Base-by-base conservation (phyloP, 2,797 vertebrate species). In the Hipposideros larvatus region DNA sequence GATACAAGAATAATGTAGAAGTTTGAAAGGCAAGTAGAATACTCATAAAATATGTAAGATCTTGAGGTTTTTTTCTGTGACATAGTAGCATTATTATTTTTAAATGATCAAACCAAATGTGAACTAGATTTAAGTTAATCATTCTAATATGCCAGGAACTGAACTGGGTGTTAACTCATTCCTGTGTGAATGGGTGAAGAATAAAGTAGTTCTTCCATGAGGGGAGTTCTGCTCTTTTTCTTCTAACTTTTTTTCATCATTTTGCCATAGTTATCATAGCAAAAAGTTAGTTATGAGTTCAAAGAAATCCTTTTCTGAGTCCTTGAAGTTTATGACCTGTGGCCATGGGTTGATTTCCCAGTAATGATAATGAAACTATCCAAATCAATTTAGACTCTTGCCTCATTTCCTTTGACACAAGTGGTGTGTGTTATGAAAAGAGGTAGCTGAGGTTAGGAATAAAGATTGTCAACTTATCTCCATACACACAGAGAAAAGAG, bases 231-330 rank as follows among this genome's bases (percentile, higher is more conserved):
- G 10, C 26, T 87, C 2, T 51, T 22, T 18, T 66, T 13, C 13
- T 89, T 75, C 24, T 66, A 48, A 59, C 5, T 77, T 74, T 24
- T 71, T 37, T 73, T 66, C 26, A 34, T 83, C 22, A 79, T 91
- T 87, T 71, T 68, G n/a, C 14, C 34, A 51, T 31, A 74, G 26
- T 70, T 74, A 59, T 46, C 34, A 82, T 4, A 78, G 55, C n/a
- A 93, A 86, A 90, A 80, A 2, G 59, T 55, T 90, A 46, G 87
- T 86, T 41, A 34, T 31, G 65, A 41, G n/a, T 78, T 90, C 10
- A 87, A 70, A 92, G 31, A 93, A 91, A 87, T 61, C 37, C 34
- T 78, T 88, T 94, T 55, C 71, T 77, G 73, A 75, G 26, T 15
- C 66, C 68, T 31, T 22, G 43, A 46, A 9, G 43, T 46, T 80